Conservation (phyloP, 2,113 vertebrate species). For the Chamaea fasciata region DNA sequence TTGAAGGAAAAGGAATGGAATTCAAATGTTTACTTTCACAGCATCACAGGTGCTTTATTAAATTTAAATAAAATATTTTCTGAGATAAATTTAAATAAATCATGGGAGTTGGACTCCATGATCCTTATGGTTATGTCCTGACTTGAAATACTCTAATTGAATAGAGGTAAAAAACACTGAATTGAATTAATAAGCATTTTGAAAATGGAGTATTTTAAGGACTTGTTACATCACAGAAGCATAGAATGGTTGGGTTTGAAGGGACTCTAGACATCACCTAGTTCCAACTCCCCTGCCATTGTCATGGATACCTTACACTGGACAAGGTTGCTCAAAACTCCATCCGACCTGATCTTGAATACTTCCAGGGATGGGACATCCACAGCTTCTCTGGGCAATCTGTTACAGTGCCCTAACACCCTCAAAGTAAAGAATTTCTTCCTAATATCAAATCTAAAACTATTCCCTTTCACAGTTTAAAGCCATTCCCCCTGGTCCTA, state of each 20-base stretch:
- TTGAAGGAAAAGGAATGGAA: background rate
- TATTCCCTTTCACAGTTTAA: background rate
- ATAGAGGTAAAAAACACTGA: background rate
- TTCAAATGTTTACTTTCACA: background rate
- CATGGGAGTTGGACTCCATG: background rate
- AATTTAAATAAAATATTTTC: background rate
- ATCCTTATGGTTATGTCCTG: background rate
- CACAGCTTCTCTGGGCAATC: background rate
- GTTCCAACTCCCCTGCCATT: rapidly evolving
- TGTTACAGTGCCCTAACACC: background rate
- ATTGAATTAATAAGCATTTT: background rate
- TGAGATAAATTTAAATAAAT: background rate
- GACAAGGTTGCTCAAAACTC: background rate
- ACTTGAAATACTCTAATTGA: background rate
- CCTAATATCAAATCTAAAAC: background rate
- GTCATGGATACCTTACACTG: background rate
- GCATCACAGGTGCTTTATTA: background rate
- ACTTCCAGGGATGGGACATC: rapidly evolving
- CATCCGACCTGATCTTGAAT: background rate
- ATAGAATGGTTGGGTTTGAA: background rate
- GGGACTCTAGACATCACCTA: background rate
- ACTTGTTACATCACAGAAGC: background rate
- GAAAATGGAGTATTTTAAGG: background rate
- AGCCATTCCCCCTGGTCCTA: rapidly evolving
- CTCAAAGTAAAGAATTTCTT: background rate